A percentile compares a stretch with the other conserved stretches of the same genome.
phyloP scores from a whole-genome alignment of 2,113 vertebrate genomes.

The Coreoperca whiteheadi region DNA sequence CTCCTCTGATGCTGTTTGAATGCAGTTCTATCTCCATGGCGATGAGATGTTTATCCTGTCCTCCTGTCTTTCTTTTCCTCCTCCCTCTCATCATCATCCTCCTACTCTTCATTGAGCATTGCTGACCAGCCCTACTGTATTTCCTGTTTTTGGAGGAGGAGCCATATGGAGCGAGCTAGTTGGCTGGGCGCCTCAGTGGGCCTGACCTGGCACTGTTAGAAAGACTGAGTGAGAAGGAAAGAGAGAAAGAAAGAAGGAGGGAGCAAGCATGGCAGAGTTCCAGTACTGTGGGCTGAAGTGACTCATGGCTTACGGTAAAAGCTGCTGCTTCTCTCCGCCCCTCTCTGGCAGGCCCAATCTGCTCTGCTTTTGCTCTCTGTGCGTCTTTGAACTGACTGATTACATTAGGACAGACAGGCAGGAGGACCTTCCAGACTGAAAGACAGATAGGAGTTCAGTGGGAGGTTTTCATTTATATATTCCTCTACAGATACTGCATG shows the following conservation, averaged over 20 bases:
- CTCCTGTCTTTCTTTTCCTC: slow-evolving; percentile 11
- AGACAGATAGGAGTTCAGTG: neutral
- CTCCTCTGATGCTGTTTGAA: slow-evolving; percentile 45
- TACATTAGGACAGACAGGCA: slow-evolving; percentile 47
- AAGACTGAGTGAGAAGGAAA: slow-evolving; percentile 64
- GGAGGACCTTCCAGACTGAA: slow-evolving; percentile 26
- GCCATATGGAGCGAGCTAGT: slow-evolving; percentile 52
- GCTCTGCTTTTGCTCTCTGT: slow-evolving; percentile 64
- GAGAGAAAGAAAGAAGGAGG: slow-evolving; percentile 41
- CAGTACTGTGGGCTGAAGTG: slow-evolving; percentile 82
- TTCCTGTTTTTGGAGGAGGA: slow-evolving; percentile 75
- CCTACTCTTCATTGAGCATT: slow-evolving; percentile 44
- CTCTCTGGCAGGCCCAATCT: slow-evolving; percentile 64
- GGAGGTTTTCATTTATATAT: neutral
- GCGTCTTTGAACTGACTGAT: slow-evolving; percentile 59
- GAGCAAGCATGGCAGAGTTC: slow-evolving; percentile 74
- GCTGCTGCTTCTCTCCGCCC: slow-evolving; percentile 79
- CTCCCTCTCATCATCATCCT: slow-evolving; percentile 50
- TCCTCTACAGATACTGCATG: neutral
- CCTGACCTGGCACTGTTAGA: slow-evolving; percentile 72
- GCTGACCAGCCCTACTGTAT: slow-evolving; percentile 55
- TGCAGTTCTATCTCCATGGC: slow-evolving; percentile 53
- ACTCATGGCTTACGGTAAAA: slow-evolving; percentile 85
- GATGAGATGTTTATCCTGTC: slow-evolving; percentile 62
- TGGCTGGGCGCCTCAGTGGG: slow-evolving; percentile 64